phyloP scores from a whole-genome alignment of 2,888 invertebrate species.

The Autographa pulchrina region DNA sequence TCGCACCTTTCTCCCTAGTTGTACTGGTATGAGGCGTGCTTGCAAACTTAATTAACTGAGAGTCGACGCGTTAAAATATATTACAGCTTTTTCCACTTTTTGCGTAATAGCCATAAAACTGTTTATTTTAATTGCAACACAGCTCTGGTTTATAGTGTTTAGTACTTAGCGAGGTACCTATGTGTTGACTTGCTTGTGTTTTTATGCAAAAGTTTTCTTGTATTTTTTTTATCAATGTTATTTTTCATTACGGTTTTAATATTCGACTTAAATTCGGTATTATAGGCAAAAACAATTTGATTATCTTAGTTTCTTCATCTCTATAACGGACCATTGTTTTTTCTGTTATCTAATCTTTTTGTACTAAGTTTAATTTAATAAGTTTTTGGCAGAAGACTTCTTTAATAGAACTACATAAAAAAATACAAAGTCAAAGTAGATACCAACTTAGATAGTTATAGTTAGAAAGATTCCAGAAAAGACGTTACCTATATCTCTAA shows the following conservation, averaged over 20 bases:
- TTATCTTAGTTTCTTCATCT: too few species aligned
- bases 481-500: too few species aligned
- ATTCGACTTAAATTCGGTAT: too few species aligned
- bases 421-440: too few species aligned
- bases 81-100: conserved; percentile 30
- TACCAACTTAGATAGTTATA: too few species aligned
- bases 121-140: conserved; percentile 46
- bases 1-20: conserved; percentile 45
- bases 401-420: too few species aligned
- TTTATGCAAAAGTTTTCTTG: conserved; percentile 8
- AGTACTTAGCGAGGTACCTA: conserved; percentile 25
- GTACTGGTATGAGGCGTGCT: conserved; percentile 10
- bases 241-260: not conserved
- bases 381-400: too few species aligned
- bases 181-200: conserved; percentile 11
- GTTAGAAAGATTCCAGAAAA: too few species aligned
- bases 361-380: too few species aligned
- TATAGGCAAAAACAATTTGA: too few species aligned
- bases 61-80: conserved; percentile 34
- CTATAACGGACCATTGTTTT: too few species aligned
- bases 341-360: too few species aligned
- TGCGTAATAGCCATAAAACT: conserved; percentile 38
- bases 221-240: not conserved
- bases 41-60: conserved; percentile 31
- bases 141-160: conserved; percentile 32